Base-by-base conservation (phyloP, 2,797 vertebrate genomes). In the Pangasius djambal region DNA sequence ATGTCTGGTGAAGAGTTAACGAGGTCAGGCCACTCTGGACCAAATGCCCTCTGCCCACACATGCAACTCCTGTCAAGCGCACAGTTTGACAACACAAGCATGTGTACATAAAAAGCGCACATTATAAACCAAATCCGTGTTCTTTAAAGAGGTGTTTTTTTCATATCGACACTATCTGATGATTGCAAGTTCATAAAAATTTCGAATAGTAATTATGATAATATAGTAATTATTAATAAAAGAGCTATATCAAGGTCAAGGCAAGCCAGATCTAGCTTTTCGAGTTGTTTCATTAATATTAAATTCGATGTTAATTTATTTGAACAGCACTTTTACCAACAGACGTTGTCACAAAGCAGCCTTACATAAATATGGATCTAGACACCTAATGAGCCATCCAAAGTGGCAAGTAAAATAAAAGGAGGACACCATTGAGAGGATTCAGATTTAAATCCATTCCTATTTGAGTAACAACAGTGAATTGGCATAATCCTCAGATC, bases 1-100 rank as follows among this genome's bases (percentile, higher is more conserved):
- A 88, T 67, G 78, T 87, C 82, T 85, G 48, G 67, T 52, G 44
- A 69, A 70, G 67, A 85, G 83, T 82, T 85, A 91, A 85, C 18
- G 15, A 16, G 59, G 31, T 50, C 74, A 77, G 15, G 69, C 48
- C 59, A 83, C 37, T 90, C 10, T 82, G 52, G 20, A 40, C 48
- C 63, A 12, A 67, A 69, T 89, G 37, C 52, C 4, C 40, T 34
- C 31, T 57, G 61, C 69, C 77, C 31, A 52, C 55, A 77, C 82
- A 48, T 82, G 18, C 59, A 65, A 65, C 22, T n/a, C 82, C 15
- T 6, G 65, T 65, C 40, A 65, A 48, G 59, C 0, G 28, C 13
- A 65, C 12, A 16, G 59, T 16, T 59, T 59, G 81, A 12, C 37
- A 65, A 50, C 9, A 16, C 40, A 65, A 83, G 40, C 13, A 8